Base-by-base conservation (phyloP, 2,888 invertebrate species). In the Drosophila anomalata region DNA sequence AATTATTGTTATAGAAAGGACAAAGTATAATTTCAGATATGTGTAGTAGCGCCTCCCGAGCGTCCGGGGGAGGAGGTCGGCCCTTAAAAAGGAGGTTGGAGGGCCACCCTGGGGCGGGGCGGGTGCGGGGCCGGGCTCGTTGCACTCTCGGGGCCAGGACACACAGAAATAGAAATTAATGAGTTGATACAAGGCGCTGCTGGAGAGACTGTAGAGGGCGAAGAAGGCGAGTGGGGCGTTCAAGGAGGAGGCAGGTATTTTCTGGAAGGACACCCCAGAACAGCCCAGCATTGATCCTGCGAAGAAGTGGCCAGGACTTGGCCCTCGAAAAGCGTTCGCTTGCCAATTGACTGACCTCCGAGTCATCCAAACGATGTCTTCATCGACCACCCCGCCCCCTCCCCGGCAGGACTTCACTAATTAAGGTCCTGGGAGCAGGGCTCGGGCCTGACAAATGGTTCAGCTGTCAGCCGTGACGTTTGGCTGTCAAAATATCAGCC, bases 401-500 rank as follows among this genome's bases (percentile, higher is more conserved):
- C 6, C 44, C 22, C 9, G 12, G 4, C 29, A 29, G 20, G 29
- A 29, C 31, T 44, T 31, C 41, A 70, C 70, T 70, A 81, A 86
- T 83, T 81, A 84, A 76, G 66, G 63, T 65, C 52, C 69, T 41
- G 54, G 31, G 47, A 33, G n/a, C 22, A 51, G 50, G 47, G 59
- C 51, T 31, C 56, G 17, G 29, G 47, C 83, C 79, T 89, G 90
- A 90, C 87, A 88, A 90, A 90, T 90, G 85, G 78, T 79, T 63
- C 48, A 66, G 67, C 79, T 90, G 90, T 90, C 90, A 89, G 78
- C 77, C 74, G 51, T 87, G 90, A 90, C 90, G 78, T 76, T 78
- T 71, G 67, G 77, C 79, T 90, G 90, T 90, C 90, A 90, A 90
- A 90, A 90, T 87, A 90, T 74, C 78, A 72, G 76, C 75, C 70